Evolutionary conservation across 53 echinoderm and acorn worm species (phyloP).

Genomic region (Holothuria leucospilota): DNA sequence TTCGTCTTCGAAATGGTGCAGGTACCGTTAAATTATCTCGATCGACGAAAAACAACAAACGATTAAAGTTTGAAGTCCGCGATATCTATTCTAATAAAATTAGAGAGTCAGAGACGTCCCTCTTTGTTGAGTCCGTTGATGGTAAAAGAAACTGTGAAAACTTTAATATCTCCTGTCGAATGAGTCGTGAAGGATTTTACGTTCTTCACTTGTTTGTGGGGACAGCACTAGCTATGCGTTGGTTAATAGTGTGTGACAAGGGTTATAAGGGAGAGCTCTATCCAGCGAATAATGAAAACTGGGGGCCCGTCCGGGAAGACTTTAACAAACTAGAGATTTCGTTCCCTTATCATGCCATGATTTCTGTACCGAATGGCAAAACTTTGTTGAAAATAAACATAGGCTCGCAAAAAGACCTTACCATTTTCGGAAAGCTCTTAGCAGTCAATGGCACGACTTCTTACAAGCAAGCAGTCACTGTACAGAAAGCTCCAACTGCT

Average conservation of each 20-base stretch:
- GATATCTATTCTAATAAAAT: slow-evolving; percentile 7
- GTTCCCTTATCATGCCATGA: not conserved
- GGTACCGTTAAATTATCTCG: not conserved
- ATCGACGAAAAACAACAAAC: not conserved
- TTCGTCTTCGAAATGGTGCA: slow-evolving; percentile 1
- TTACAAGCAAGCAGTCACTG: slow-evolving; percentile 19
- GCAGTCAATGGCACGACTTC: slow-evolving; percentile 6
- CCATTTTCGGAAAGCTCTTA: slow-evolving; percentile 2
- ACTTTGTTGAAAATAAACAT: not conserved
- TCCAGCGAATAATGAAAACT: slow-evolving; percentile 3
- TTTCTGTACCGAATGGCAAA: not conserved
- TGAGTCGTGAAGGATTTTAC: not conserved
- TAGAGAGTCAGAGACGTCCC: not conserved
- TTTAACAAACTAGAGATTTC: not conserved
- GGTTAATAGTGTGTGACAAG: not conserved
- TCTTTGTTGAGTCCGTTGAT: not conserved
- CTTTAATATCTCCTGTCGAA: not conserved
- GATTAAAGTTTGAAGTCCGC: not conserved
- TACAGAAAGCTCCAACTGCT: not conserved
- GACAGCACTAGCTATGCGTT: slow-evolving; percentile 1
- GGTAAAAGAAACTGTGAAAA: slow-evolving; percentile 11
- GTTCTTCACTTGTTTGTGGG: slow-evolving; percentile 14
- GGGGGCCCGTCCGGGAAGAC: slow-evolving; percentile 28
- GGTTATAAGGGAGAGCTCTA: not conserved
- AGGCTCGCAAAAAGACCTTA: not conserved